phyloP scores from a whole-genome alignment of 2,113 vertebrate genomes.

The Sinocyclocheilus grahami region DNA sequence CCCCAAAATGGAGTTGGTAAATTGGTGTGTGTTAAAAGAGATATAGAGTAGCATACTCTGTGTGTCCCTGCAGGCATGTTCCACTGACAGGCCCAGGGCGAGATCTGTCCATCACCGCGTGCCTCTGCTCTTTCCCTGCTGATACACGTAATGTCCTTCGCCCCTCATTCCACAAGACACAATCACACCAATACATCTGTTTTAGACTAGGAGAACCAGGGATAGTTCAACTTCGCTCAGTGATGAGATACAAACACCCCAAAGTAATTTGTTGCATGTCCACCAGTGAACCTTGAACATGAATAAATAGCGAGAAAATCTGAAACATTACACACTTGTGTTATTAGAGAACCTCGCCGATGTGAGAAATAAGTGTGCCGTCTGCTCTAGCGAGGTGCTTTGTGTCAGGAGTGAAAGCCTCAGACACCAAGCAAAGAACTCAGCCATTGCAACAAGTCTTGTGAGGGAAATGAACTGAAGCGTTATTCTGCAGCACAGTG shows the following conservation, averaged over 20 bases:
- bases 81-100: slow-evolving; percentile 39
- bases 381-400: slow-evolving; percentile 13
- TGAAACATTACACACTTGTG: slow-evolving; percentile 13
- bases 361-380: slow-evolving; percentile 26
- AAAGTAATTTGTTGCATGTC: slow-evolving; percentile 23
- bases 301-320: background rate
- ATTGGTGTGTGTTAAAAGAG: slow-evolving; percentile 25
- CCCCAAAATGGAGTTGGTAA: slow-evolving; percentile 34
- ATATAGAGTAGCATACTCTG: background rate
- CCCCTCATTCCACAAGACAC: slow-evolving; percentile 22
- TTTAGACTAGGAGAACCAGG: slow-evolving; percentile 16
- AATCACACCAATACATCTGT: slow-evolving; percentile 24
- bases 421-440: slow-evolving; percentile 29
- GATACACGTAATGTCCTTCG: slow-evolving; percentile 39
- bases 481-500: slow-evolving; percentile 35
- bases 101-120: slow-evolving; percentile 46
- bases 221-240: slow-evolving; percentile 17
- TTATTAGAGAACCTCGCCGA: slow-evolving; percentile 15
- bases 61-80: slow-evolving; percentile 39
- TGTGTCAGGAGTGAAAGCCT: slow-evolving; percentile 45
- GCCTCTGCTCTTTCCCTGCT: slow-evolving; percentile 30
- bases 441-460: slow-evolving; percentile 28
- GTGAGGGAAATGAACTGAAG: slow-evolving; percentile 22
- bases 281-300: slow-evolving; percentile 18
- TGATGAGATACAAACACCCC: slow-evolving; percentile 14